phyloP scores from a whole-genome alignment of 2,113 vertebrate species.

The Donacobius atricapilla region DNA sequence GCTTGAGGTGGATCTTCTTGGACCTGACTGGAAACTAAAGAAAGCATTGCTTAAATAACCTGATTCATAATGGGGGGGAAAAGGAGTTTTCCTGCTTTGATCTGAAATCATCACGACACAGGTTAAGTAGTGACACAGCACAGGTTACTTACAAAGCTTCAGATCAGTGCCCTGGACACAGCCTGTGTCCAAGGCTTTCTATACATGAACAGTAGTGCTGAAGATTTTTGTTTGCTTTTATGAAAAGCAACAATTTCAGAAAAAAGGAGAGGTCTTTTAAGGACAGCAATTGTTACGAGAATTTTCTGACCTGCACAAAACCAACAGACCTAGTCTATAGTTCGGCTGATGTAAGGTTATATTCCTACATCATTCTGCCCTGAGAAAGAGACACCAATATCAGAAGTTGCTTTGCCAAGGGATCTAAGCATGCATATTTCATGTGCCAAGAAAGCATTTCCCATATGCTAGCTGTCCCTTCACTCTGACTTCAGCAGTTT shows the following conservation, averaged over 20 bases:
- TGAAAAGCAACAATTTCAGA: background rate
- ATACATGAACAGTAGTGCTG: background rate
- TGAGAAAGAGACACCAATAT: background rate
- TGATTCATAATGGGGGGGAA: accelerated
- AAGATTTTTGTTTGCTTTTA: background rate
- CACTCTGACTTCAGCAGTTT: background rate
- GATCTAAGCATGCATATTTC: background rate
- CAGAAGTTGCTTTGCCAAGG: background rate
- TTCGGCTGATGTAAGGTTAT: background rate
- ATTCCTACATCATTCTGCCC: background rate
- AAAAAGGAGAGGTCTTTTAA: background rate
- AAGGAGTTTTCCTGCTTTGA: background rate
- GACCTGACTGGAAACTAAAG: constrained; percentile 26
- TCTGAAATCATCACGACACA: background rate
- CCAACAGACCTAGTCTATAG: background rate
- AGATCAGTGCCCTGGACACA: background rate
- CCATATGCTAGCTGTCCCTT: background rate
- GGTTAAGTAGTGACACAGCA: background rate
- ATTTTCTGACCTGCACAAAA: background rate
- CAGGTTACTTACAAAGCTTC: background rate
- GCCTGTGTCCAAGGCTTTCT: background rate
- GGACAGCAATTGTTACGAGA: background rate
- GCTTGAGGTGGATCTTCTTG: background rate
- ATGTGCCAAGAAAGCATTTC: constrained; percentile 2
- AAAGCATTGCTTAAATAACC: background rate